Base-by-base conservation (phyloP, 2,888 invertebrate genomes). In the Tyria jacobaeae region DNA sequence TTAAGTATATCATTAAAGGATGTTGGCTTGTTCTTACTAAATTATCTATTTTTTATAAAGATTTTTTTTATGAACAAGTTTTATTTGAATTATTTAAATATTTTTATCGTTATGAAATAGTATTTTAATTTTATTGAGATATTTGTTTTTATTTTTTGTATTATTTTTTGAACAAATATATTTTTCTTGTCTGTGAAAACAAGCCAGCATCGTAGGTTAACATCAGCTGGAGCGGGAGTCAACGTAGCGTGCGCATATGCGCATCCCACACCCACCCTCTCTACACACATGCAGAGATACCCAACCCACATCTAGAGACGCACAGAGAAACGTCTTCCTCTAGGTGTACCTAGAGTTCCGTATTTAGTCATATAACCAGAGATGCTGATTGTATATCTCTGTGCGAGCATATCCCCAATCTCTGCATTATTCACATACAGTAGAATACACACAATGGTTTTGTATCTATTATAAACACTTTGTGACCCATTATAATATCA, bases 161-260 rank as follows among this genome's bases (percentile, higher is more conserved):
- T 25, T 31, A 2, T 31, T 31, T 31, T 31, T 31, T 31, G 4
- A 31, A 31, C 24, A 35, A 31, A 2, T 41, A 51, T 34, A 9
- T 21, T 55, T 34, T 17, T 58, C 25, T 51, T 34, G 4, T 52
- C 27, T 49, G 48, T 69, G 76, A 73, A 84, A 87, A 82, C 81
- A 81, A 72, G 84, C 81, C 83, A 80, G 83, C 77, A 57, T 64
- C 59, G 58, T 85, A 84, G 79, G 70, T 75, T 81, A 83, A 77
- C 60, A 81, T 71, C 89, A 86, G 90, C 90, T 90, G 90, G 90
- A 86, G 80, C 83, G 89, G 89, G 90, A 86, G 84, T 78, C 90
- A 90, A 89, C 66, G 84, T 89, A 89, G 89, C 71, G 76, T 78
- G 76, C 81, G 75, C 63, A 60, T 34, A 73, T 60, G 75, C 76